Percentiles rank a stretch among this genome's conserved stretches.
These are phyloP conservation scores for Aphelinus certus DNA, from an alignment of 1,140 invertebrate genomes.

Conservation along the genomic window DNA sequence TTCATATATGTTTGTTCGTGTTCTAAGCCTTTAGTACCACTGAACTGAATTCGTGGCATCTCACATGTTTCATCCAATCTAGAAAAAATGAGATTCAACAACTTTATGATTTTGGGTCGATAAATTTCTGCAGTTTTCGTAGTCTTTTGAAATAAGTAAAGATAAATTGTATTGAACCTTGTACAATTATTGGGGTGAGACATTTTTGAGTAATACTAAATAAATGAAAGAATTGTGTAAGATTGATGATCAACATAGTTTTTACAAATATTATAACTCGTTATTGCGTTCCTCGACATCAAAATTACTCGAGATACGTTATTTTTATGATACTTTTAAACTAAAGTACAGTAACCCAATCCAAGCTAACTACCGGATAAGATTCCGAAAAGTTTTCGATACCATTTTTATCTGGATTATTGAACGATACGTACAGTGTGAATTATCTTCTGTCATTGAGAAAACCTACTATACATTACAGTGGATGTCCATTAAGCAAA, in stretches of 20 bases:
- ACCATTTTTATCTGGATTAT: too few species aligned
- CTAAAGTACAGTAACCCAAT: background rate
- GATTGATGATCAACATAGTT: background rate
- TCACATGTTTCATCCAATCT: constrained; percentile 40
- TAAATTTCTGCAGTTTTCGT: background rate
- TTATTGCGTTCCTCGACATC: too few species aligned
- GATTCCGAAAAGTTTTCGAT: background rate
- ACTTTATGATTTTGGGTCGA: background rate
- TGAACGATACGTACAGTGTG: too few species aligned
- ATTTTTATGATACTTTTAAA: constrained; percentile 3
- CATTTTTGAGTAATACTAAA: background rate
- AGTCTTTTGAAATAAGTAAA: background rate
- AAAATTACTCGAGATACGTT: background rate
- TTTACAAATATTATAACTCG: too few species aligned
- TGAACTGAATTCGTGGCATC: constrained; percentile 29
- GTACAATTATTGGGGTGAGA: background rate
- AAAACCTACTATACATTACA: background rate
- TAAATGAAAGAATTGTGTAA: background rate
- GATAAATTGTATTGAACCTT: background rate
- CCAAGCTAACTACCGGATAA: background rate
- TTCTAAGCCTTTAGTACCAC: constrained; percentile 11
- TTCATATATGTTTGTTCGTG: constrained; percentile 75
- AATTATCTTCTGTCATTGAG: constrained; percentile 12
- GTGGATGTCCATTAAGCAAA: too few species aligned
- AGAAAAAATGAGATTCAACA: constrained; percentile 9